These are phyloP conservation scores for Streblospio benedicti DNA, from an alignment of 1,140 invertebrate genomes.

Conservation along the genomic window DNA sequence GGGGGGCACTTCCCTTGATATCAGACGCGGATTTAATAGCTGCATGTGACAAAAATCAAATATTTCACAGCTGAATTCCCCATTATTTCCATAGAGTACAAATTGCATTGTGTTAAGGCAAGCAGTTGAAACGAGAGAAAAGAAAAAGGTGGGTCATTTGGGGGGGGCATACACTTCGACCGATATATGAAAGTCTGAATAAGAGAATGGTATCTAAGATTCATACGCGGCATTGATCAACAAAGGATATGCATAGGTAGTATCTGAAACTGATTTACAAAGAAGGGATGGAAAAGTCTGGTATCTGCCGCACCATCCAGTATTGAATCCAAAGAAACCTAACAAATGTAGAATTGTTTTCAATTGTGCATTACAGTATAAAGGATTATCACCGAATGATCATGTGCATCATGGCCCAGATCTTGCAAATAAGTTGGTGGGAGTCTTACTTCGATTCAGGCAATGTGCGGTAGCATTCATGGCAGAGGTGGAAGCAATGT, in stretches of 20 bases:
- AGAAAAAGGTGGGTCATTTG: too few species aligned
- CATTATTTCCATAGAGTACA: too few species aligned
- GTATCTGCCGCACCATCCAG: constrained; percentile 29
- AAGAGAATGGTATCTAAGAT: not conserved
- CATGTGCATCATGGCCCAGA: constrained; percentile 22
- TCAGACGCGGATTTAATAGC: too few species aligned
- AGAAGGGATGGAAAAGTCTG: constrained; percentile 8
- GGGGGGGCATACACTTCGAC: too few species aligned
- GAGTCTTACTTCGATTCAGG: too few species aligned
- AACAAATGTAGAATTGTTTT: constrained; percentile 31
- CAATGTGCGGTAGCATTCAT: constrained; percentile 24
- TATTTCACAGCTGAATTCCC: too few species aligned
- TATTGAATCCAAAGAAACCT: constrained; percentile 24
- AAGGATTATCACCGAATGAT: constrained; percentile 25
- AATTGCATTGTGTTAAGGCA: too few species aligned
- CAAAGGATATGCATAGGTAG: constrained; percentile 12
- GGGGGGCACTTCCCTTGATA: too few species aligned
- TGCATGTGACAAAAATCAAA: too few species aligned
- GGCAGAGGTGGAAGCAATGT: constrained; percentile 32
- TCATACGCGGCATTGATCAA: constrained; percentile 4
- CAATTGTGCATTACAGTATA: constrained; percentile 23
- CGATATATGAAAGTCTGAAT: not conserved
- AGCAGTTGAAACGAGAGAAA: too few species aligned
- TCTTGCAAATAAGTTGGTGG: too few species aligned
- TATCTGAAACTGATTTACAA: too few species aligned